phyloP scores from a whole-genome alignment of 2,888 invertebrate species.

The Laothoe populi region DNA sequence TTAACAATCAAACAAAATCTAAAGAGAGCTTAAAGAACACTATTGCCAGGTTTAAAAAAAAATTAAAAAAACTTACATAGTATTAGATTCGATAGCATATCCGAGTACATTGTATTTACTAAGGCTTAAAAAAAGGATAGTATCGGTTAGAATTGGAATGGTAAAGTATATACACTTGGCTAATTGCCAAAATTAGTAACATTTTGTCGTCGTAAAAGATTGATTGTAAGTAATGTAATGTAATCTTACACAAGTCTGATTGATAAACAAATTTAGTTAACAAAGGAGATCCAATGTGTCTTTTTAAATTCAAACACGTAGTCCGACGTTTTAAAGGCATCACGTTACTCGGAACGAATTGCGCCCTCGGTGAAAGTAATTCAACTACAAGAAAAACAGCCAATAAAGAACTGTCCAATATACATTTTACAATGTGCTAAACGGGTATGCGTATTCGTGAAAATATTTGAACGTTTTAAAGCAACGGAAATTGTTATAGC shows the following conservation, averaged over 20 bases:
- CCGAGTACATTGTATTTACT: too few relatives aligned
- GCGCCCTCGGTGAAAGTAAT: not conserved
- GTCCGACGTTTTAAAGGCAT: not conserved
- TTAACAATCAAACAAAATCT: too few relatives aligned
- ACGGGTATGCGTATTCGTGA: not conserved
- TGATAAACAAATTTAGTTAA: not conserved
- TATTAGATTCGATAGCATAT: too few relatives aligned
- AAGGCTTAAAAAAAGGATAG: too few relatives aligned
- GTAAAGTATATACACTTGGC: too few relatives aligned
- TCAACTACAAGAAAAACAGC: constrained; percentile 3
- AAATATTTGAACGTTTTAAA: constrained; percentile 14
- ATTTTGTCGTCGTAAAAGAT: too few relatives aligned
- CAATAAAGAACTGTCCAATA: constrained; percentile 20
- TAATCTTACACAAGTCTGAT: not conserved
- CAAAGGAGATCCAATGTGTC: not conserved
- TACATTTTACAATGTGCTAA: constrained; percentile 13
- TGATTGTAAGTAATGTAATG: too few relatives aligned
- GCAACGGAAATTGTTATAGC: constrained; percentile 1
- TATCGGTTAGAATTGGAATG: too few relatives aligned
- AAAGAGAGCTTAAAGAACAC: too few relatives aligned
- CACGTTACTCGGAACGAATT: not conserved
- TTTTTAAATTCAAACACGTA: not conserved
- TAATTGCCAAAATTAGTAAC: too few relatives aligned
- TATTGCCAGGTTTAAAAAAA: too few relatives aligned
- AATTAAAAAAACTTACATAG: too few relatives aligned